Evolutionary conservation across 2,113 vertebrate genomes (phyloP).

Genomic region (Lonchura striata): DNA sequence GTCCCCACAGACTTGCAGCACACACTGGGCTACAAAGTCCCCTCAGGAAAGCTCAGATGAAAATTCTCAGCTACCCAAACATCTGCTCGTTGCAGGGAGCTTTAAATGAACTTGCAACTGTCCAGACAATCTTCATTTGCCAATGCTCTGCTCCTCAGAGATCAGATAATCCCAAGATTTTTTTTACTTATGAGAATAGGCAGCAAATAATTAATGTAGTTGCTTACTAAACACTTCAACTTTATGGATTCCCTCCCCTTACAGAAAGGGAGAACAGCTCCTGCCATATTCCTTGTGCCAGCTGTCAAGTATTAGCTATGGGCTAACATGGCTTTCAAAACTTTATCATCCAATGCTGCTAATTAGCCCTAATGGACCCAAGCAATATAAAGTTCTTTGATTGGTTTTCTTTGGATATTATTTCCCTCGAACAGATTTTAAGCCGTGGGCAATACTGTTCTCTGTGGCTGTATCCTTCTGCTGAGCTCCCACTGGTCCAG

Average conservation of each 20-base stretch:
- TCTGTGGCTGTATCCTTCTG: neutral
- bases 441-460: slow-evolving; percentile 17
- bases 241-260: neutral
- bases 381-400: neutral
- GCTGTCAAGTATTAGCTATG: slow-evolving; percentile 24
- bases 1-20: neutral
- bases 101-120: neutral
- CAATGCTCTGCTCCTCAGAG: neutral
- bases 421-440: slow-evolving; percentile 58
- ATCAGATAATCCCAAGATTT: neutral
- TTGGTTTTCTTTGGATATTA: neutral
- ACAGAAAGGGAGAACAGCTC: neutral
- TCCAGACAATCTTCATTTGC: neutral
- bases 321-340: neutral
- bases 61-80: neutral
- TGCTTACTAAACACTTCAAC: neutral
- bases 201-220: neutral
- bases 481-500: neutral
- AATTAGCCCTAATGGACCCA: slow-evolving; percentile 8
- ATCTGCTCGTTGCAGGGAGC: neutral
- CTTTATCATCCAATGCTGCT: slow-evolving; percentile 29
- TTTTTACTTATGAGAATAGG: neutral
- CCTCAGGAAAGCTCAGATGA: neutral
- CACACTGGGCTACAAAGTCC: neutral
- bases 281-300: neutral